Conservation (phyloP, 2,797 vertebrate genomes). For the Melanotaenia parkinsoni region DNA sequence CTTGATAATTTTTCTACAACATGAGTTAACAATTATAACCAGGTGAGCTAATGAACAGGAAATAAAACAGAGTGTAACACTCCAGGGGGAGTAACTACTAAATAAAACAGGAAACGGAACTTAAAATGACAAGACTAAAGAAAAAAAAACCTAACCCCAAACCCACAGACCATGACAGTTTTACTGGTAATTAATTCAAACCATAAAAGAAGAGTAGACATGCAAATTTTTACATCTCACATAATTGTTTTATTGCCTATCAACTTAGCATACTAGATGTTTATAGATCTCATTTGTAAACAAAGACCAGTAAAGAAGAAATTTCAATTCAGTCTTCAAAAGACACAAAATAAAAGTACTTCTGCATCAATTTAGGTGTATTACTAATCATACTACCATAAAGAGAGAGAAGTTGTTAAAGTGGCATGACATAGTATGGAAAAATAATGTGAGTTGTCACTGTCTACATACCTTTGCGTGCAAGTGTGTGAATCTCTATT, state of each 20-base stretch:
- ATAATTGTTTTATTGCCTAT: neutral
- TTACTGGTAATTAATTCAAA: neutral
- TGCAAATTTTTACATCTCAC: neutral
- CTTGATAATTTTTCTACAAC: too few species aligned
- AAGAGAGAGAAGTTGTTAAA: neutral
- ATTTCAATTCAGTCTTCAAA: neutral
- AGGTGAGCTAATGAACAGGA: too few species aligned
- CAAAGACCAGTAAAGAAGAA: neutral
- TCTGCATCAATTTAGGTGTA: neutral
- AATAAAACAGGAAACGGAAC: too few species aligned
- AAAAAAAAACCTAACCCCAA: too few species aligned
- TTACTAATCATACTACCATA: neutral
- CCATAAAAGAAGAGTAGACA: neutral
- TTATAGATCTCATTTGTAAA: neutral
- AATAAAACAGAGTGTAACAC: too few species aligned
- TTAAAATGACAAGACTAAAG: too few species aligned
- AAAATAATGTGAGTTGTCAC: neutral
- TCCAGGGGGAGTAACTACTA: too few species aligned
- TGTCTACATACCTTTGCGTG: conserved; percentile 11
- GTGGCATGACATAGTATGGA: neutral
- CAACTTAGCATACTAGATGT: neutral
- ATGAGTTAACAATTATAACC: too few species aligned
- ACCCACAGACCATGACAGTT: neutral
- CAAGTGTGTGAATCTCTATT: conserved; percentile 29
- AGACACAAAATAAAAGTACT: neutral